These are phyloP conservation scores for Melanotaenia pygmaea DNA, from an alignment of 2,797 vertebrate genomes.

Conservation along the genomic window DNA sequence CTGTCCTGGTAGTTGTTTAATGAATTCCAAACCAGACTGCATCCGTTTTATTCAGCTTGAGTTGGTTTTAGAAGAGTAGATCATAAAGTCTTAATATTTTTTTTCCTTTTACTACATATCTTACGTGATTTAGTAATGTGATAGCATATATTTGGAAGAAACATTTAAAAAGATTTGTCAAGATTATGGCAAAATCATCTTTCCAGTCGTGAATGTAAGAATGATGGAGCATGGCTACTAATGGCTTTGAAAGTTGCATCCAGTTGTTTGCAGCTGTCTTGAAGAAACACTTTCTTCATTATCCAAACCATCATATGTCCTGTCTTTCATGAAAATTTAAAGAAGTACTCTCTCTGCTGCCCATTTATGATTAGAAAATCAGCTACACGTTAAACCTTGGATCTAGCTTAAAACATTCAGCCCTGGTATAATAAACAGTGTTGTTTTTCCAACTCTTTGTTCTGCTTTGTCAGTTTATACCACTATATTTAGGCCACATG, in stretches of 20 bases:
- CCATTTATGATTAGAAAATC: background rate
- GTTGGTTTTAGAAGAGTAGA: conserved; percentile 1
- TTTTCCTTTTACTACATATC: background rate
- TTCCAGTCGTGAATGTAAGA: background rate
- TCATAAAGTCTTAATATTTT: background rate
- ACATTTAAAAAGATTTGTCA: background rate
- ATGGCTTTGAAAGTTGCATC: conserved; percentile 23
- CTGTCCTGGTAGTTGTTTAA: conserved; percentile 39
- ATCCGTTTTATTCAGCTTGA: conserved; percentile 21
- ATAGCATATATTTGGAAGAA: background rate
- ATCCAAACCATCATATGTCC: conserved; percentile 10
- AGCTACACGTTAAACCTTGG: conserved; percentile 10
- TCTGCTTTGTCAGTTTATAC: conserved; percentile 34
- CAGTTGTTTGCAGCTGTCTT: conserved; percentile 29
- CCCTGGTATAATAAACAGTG: conserved; percentile 10
- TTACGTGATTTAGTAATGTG: background rate
- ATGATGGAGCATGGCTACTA: conserved; percentile 1
- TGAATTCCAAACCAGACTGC: conserved; percentile 45
- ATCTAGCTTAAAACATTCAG: conserved; percentile 30
- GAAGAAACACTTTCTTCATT: conserved; percentile 21
- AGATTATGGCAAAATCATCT: background rate
- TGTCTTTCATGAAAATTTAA: conserved; percentile 23
- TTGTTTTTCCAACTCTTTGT: conserved; percentile 44
- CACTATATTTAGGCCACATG: conserved; percentile 40
- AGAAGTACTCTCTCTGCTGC: background rate